Evolutionary conservation across 2,797 vertebrate genomes (phyloP), one percentile per base, ranked within the genome.

Genomic region (Semotilus atromaculatus): DNA sequence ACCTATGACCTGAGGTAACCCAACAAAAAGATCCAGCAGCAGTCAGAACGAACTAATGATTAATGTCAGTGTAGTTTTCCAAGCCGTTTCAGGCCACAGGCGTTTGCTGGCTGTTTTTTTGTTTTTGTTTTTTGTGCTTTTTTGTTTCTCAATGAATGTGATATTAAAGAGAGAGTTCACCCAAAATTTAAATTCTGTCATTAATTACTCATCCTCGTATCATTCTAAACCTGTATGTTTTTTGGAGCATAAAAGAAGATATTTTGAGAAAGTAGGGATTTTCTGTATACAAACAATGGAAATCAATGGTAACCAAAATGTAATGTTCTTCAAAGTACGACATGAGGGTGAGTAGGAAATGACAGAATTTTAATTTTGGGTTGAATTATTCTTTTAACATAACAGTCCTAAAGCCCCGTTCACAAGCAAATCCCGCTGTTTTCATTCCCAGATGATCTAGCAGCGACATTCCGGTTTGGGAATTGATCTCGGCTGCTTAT

Each of bases 1-100:
- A 89, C 73, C 86, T 77, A 68, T 86, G 89, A 75, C 70, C 72
- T 38, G 79, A 87, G 85, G 87, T 88, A 91, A 90, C 88, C 88
- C 84, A 72, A 86, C 89, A 48, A 80, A 62, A 64, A 55, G 71
- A 78, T 83, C 14, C 70, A 83, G 66, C 76, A 83, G 48, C 58
- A 77, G 55, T 83, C 55, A 70, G 66, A 38, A 31, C 2, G 7
- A 85, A 78, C 73, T 9, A 71, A 45, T 68, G 66, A 78, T 73
- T 67, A 36, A 55, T 53, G 48, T 71, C 18, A 1, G 19, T 80
- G 64, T 80, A 72, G 51, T 45, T 60, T 73, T 31, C 34, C 10
- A 67, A 51, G 43, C 29, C 0, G 19, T 51, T 66, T 67, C 21
- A 43, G 68, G 36, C 53, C n/a, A 11, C 53, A 29, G 29, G 9